Evolutionary conservation across 92 coral and sea anemone species (phyloP).

Genomic region (Galaxea fascicularis): DNA sequence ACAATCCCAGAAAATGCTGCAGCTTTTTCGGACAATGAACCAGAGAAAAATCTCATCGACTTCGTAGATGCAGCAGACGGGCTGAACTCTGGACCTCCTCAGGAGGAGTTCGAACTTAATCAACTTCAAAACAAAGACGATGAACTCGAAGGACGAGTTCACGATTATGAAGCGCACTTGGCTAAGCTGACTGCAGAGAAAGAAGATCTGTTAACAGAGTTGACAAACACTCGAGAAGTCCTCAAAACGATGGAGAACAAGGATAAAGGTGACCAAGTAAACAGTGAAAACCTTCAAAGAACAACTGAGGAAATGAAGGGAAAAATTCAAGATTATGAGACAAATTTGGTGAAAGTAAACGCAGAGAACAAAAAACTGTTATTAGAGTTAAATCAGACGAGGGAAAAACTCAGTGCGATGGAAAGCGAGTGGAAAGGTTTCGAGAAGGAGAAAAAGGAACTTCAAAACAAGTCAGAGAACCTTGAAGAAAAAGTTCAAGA

Average conservation of each 20-base stretch:
- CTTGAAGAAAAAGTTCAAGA: constrained; percentile 31
- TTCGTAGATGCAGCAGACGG: constrained; percentile 43
- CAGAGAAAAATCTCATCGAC: constrained; percentile 7
- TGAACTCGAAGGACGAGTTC: constrained; percentile 41
- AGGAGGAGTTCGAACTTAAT: constrained; percentile 20
- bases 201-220: constrained; percentile 35
- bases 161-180: constrained; percentile 29
- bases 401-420: constrained; percentile 22
- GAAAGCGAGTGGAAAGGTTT: constrained; percentile 19
- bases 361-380: constrained; percentile 52
- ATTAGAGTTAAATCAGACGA: constrained; percentile 42
- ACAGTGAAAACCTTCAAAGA: constrained; percentile 16
- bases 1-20: not conserved
- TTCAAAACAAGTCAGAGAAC: constrained; percentile 48
- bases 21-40: not conserved
- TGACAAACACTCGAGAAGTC: constrained; percentile 38
- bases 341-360: constrained; percentile 33
- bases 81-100: constrained; percentile 24
- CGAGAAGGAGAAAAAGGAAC: constrained; percentile 31
- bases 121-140: constrained; percentile 32
- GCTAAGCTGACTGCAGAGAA: constrained; percentile 48
- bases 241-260: not conserved
- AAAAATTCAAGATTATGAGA: constrained; percentile 41
- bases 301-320: constrained; percentile 35
- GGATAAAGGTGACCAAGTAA: not conserved